Percentiles rank a stretch among this genome's conserved stretches.
Conservation (phyloP, 2,113 vertebrate species). For the Anhinga anhinga region DNA sequence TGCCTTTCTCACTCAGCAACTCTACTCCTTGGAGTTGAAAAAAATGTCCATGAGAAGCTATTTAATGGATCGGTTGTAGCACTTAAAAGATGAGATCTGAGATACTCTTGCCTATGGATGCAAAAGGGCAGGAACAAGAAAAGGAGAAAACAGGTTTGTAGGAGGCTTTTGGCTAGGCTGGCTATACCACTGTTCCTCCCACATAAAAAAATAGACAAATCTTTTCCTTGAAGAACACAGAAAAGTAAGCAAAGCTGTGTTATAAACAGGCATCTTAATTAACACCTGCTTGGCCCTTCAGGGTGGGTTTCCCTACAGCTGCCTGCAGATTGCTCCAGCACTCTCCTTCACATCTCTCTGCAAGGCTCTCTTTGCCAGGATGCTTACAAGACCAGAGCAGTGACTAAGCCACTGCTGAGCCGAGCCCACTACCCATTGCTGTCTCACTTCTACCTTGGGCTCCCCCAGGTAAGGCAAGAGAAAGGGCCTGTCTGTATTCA, state of each 20-base stretch:
- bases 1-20: constrained; percentile 70
- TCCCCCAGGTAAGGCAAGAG: neutral
- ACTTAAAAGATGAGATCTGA: neutral
- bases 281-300: neutral
- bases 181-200: neutral
- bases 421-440: neutral
- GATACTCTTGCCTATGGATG: neutral
- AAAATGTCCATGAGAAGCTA: constrained; percentile 41
- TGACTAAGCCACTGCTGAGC: neutral
- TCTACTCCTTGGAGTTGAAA: constrained; percentile 42
- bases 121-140: neutral
- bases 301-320: neutral
- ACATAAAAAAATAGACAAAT: neutral
- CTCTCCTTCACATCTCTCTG: neutral
- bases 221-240: neutral
- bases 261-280: neutral
- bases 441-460: neutral
- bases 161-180: neutral
- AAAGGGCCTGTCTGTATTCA: neutral
- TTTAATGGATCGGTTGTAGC: neutral
- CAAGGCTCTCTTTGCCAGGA: neutral
- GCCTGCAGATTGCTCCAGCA: neutral
- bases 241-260: neutral
- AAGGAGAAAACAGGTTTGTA: neutral
- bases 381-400: neutral